A percentile compares a stretch with the other conserved stretches of the same genome.
These are phyloP conservation scores for Empis livida DNA, from an alignment of 2,888 invertebrate genomes.

Conservation along the genomic window DNA sequence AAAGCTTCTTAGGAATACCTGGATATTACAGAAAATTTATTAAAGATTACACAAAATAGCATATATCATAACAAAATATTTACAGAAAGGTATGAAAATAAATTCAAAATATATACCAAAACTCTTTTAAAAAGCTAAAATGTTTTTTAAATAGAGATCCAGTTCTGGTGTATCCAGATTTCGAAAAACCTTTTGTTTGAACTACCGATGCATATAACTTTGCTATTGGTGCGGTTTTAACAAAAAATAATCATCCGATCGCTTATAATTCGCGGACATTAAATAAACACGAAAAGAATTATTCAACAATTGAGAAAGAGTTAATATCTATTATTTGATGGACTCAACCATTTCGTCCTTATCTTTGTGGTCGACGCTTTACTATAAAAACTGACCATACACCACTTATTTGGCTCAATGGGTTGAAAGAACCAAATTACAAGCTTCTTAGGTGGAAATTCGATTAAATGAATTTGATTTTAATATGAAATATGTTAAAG, in stretches of 20 bases:
- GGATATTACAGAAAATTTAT: too few species aligned
- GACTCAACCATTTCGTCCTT: conserved; percentile 1
- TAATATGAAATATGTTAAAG: too few species aligned
- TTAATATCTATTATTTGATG: conserved; percentile 1
- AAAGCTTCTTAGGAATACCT: too few species aligned
- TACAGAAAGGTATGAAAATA: too few species aligned
- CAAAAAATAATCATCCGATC: neutral
- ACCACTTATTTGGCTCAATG: too few species aligned
- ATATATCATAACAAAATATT: too few species aligned
- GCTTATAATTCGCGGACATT: conserved; percentile 2
- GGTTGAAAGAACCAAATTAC: too few species aligned
- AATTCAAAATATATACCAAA: neutral
- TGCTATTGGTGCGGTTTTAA: conserved; percentile 3
- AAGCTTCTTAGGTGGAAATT: neutral
- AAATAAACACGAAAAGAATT: neutral
- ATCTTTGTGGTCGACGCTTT: too few species aligned
- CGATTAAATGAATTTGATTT: too few species aligned
- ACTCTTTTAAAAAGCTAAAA: conserved; percentile 3
- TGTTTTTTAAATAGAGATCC: neutral
- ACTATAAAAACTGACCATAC: too few species aligned
- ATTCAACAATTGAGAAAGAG: conserved; percentile 3
- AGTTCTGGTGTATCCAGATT: conserved; percentile 1
- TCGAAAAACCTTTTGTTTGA: neutral
- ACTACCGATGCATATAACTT: conserved; percentile 2
- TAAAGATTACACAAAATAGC: too few species aligned